Base-by-base conservation (phyloP, 2,888 invertebrate genomes). In the Unio pictorum region DNA sequence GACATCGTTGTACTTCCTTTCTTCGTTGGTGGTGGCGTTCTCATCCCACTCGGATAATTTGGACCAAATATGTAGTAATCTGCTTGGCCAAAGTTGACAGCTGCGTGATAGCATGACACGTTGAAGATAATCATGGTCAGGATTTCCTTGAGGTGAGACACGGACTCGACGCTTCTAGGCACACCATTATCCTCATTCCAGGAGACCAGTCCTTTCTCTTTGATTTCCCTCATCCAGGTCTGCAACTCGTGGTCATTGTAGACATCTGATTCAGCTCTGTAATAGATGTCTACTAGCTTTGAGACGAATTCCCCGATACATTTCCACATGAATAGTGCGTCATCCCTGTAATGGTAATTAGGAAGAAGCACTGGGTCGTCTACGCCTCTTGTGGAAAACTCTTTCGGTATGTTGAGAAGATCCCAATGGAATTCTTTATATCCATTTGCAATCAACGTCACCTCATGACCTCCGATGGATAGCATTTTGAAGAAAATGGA, bases 31-130 rank as follows among this genome's bases (percentile, higher is more conserved):
- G 77, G 77, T 17, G 74, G 64, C 59, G 57, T 61, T 45, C 77
- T 61, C 61, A 77, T 57, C 4, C 66, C 73, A 54, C 74, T 70
- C 30, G 77, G 77, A 64, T 77, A 74, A 57, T 73, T 77, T 55
- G 77, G 77, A 57, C 74, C 77, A 55, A 74, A 77, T 57, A 67
- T 69, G 57, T 71, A 74, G 62, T 77, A 77, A 68, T 77, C 77
- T 58, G 69, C 55, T 64, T 77, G 77, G 23, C 23, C 23, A 23
- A 23, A 23, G 23, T 23, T 23, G 23, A 23, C 23, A 23, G 23
- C 23, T 23, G 23, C 23, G 23, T 23, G 23, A 23, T 23, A 23
- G 23, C 23, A 23, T 23, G 23, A 23, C 23, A 23, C 23, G 23
- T 23, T 23, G 23, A 23, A 23, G 23, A 23, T 23, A 23, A 23